phyloP scores from a whole-genome alignment of 1,140 invertebrate genomes.

The Papilio aristodemus region DNA sequence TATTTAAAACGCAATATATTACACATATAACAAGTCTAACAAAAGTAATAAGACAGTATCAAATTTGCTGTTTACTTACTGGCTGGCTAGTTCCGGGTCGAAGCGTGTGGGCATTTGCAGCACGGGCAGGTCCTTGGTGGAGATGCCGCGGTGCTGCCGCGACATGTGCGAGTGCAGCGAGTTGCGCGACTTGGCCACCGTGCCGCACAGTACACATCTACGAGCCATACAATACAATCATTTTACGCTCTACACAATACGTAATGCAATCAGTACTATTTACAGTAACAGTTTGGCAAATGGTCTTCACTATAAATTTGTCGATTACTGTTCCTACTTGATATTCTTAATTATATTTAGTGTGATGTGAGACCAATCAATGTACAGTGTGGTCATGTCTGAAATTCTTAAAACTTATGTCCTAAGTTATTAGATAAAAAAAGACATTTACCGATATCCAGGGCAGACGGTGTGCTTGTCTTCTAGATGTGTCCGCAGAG shows the following conservation, averaged over 20 bases:
- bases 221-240: neutral
- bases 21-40: too few relatives aligned
- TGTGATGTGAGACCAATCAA: too few relatives aligned
- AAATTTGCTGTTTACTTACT: constrained; percentile 66
- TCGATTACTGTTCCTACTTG: too few relatives aligned
- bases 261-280: neutral
- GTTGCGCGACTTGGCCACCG: constrained; percentile 94
- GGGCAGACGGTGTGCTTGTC: constrained; percentile 96
- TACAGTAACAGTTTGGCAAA: too few relatives aligned
- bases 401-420: too few relatives aligned
- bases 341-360: too few relatives aligned
- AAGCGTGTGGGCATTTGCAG: constrained; percentile 94
- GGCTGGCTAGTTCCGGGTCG: constrained; percentile 91
- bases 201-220: constrained; percentile 93
- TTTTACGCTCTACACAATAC: neutral
- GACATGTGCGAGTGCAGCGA: constrained; percentile 96
- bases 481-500: constrained; percentile 92
- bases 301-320: too few relatives aligned
- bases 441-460: constrained; percentile 84
- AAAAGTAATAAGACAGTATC: too few relatives aligned
- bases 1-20: too few relatives aligned
- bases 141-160: constrained; percentile 93
- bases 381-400: too few relatives aligned
- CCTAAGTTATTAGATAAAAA: neutral
- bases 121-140: constrained; percentile 94